Evolutionary conservation across 2,113 vertebrate species (phyloP), one percentile per base, ranked within the genome.

Genomic region (Tetrao urogallus): DNA sequence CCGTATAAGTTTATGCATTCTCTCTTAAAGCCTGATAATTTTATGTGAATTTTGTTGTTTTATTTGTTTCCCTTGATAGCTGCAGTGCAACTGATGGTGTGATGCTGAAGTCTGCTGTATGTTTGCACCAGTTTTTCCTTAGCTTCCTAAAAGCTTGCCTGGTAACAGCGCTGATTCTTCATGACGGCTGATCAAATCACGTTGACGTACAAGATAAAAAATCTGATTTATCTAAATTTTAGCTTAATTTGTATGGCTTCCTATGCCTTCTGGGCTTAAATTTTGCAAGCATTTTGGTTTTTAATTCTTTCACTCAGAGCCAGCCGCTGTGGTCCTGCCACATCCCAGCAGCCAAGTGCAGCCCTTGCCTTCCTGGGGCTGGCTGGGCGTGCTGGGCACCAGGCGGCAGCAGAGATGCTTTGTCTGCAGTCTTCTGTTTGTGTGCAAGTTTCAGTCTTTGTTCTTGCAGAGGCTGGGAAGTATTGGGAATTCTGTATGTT

Each of bases 401-500:
- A 75, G 93, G 63, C 82, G 95, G 94, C 90, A 96, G 90, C 76
- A 93, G 76, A 84, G 74, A 38, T 42, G 28, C 7, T 64, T 40
- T 38, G 36, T 40, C 61, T 30, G 61, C 57, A 40, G 34, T 45
- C 18, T 88, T 38, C 42, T 50, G 43, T 48, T 42, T 54, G 47
- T 63, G 28, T 42, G 17, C 43, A 10, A 38, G 57, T 11, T 4
- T 61, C 30, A 9, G 32, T 87, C 57, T 86, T 74, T 36, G 13
- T 64, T 20, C 7, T 3, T 36, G 8, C 21, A 27, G 18, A 6
- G n/a, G 6, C 32, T 3, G 32, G 48, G n/a, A 30, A 10, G 15
- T 6, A 2, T 1, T 5, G 15, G 42, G 67, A 6, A 4, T 2
- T 18, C 2, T 7, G 58, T 4, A 16, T 1, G 1, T 8, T n/a